Conservation (phyloP, 64 coral and sea anemone species). For the Dendrophyllia cribrosa region DNA sequence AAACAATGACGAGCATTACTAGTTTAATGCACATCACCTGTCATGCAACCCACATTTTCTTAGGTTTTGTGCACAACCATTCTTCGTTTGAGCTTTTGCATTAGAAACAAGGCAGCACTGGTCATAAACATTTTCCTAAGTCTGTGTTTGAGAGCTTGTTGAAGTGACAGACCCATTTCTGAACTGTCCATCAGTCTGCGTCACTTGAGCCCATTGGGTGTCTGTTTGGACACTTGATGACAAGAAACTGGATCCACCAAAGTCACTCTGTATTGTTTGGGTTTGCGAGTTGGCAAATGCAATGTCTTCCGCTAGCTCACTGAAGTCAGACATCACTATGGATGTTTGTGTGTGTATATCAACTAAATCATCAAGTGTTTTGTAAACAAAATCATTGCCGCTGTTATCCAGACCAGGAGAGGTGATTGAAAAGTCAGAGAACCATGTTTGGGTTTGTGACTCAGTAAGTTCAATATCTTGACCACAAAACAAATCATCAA, state of each 20-base stretch:
- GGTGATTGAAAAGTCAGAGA: slow-evolving; percentile 42
- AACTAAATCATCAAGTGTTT: slow-evolving; percentile 82
- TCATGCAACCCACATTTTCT: too few species aligned
- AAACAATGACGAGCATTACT: too few species aligned
- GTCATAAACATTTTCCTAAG: neutral
- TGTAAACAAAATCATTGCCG: slow-evolving; percentile 24
- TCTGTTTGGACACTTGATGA: slow-evolving; percentile 83
- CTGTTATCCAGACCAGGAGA: slow-evolving; percentile 67
- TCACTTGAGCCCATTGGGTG: slow-evolving; percentile 39
- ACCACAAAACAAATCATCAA: slow-evolving; percentile 74
- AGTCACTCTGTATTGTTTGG: slow-evolving; percentile 84
- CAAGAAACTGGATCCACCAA: slow-evolving; percentile 55
- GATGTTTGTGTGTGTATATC: slow-evolving; percentile 91
- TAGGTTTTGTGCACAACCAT: neutral
- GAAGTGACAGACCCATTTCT: slow-evolving; percentile 15
- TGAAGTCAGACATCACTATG: slow-evolving; percentile 55
- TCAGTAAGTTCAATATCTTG: slow-evolving; percentile 82
- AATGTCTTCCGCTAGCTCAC: slow-evolving; percentile 65
- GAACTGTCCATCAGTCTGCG: slow-evolving; percentile 13
- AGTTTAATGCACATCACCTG: too few species aligned
- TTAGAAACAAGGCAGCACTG: neutral
- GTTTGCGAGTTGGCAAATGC: slow-evolving; percentile 80
- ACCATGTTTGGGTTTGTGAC: slow-evolving; percentile 92
- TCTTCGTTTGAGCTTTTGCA: neutral
- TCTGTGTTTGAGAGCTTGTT: slow-evolving; percentile 44